Base-by-base conservation (phyloP, 2,113 vertebrate species). In the Notechis scutatus region DNA sequence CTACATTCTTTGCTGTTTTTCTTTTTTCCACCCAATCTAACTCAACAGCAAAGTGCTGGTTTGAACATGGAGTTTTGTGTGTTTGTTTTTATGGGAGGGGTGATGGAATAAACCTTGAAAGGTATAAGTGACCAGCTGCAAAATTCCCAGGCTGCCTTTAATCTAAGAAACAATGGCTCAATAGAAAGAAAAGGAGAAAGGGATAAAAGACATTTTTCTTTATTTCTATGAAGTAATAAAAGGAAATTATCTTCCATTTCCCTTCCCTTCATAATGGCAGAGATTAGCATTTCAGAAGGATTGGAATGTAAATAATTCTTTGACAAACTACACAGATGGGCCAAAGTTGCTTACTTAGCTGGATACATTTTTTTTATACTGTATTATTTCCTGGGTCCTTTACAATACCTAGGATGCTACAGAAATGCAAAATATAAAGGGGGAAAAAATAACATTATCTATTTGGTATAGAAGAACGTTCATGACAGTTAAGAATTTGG, bases 261-360 rank as follows among this genome's bases (percentile, higher is more conserved):
- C 88, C 57, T 92, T 96, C 95, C 91, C 86, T 29, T 94, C 45
- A 69, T 94, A 94, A 93, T 96, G 95, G 95, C 95, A 95, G 94
- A 89, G 47, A 87, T 97, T 95, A 96, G 93, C 95, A 96, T 95
- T 96, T 96, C 96, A 95, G 91, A 91, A 87, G 39, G 47, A 24
- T 50, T 87, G 87, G 50, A 93, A 94, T 92, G 90, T 93, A 96
- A 96, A 95, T 95, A 95, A 92, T 90, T 90, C 50, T 94, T 85
- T 61, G 92, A 89, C 94, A 93, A 87, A 29, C 42, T 92, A 34
- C 45, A 93, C 69, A 20, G 34, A 92, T 54, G 45, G 94, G 86
- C 88, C 59, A 87, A 85, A 52, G 92, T 92, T 95, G 94, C 95
- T 96, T 96, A 93, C 95, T 96, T 96, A 93, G 91, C 95, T 94